Conservation (phyloP, 2,113 vertebrate genomes). For the Ardeotis arabs region DNA sequence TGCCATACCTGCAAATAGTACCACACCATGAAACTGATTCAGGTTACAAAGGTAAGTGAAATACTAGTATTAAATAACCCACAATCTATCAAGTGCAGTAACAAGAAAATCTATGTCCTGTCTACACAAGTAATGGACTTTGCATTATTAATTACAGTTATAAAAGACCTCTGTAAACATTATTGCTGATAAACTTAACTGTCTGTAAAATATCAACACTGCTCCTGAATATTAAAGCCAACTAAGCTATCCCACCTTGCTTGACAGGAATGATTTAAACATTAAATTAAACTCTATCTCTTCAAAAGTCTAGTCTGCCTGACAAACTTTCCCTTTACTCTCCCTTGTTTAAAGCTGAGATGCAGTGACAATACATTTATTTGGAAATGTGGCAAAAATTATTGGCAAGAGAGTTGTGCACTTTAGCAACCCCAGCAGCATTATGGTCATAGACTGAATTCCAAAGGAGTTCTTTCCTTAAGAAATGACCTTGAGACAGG, state of each 20-base stretch:
- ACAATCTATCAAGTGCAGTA: background rate
- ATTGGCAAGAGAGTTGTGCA: background rate
- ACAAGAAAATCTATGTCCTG: background rate
- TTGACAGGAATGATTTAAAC: background rate
- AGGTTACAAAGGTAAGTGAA: background rate
- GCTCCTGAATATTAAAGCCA: background rate
- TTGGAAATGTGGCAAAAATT: background rate
- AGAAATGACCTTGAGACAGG: conserved; percentile 8
- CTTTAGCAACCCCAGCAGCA: background rate
- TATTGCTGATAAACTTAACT: background rate
- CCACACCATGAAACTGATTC: background rate
- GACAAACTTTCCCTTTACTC: background rate
- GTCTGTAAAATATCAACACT: background rate
- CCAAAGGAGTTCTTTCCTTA: background rate
- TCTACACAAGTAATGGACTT: background rate
- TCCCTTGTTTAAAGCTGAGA: background rate
- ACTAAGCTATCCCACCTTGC: background rate
- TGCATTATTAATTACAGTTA: background rate
- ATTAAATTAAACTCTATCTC: background rate
- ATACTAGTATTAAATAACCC: background rate
- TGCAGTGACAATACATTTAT: background rate
- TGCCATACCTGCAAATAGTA: background rate
- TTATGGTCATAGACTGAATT: background rate
- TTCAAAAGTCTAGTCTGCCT: background rate
- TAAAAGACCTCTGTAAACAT: background rate